Base-by-base conservation (phyloP, 2,113 vertebrate species). In the Dendrocopos noguchii region DNA sequence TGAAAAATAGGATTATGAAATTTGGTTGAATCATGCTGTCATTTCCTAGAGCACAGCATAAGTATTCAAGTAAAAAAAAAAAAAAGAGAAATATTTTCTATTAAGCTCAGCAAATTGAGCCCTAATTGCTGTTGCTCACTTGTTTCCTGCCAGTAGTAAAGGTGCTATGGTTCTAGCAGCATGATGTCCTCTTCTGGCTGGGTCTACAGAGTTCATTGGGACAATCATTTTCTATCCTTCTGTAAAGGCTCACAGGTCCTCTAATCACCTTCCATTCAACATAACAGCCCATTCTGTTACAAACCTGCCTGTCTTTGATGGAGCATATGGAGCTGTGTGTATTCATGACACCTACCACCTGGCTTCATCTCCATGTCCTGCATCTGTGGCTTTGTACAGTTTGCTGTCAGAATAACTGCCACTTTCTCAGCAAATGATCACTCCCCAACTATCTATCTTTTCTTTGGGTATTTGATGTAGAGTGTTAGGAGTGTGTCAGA, bases 201-300 rank as follows among this genome's bases (percentile, higher is more conserved):
- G 56, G 57, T 21, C 20, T 67, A 17, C 39, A 21, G 59, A 47
- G 10, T 44, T 83, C 39, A 2, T 2, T 27, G 60, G 50, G 44
- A 57, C 25, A 42, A 22, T 64, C 47, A 13, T 29, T 28, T 0
- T 0, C 10, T 47, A 3, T 28, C 42, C 22, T 50, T 36, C 59
- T 74, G 65, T 61, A 44, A 19, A 52, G 50, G 50, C 50, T 52
- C 50, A n/a, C 47, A 68, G 31, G 13, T 63, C 22, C 9, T 78
- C 34, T 47, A 15, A 24, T 34, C 52, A 59, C 65, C 14, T 39
- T 29, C n/a, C 50, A 11, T 52, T 16, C 31, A 42, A n/a, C 7
- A 3, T 25, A 56, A 63, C 60, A 72, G 55, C 50, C 53, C 0
- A 0, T 17, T 52, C 28, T 0, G 3, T 39, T 68, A 20, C 3